Conservation (phyloP, 2,113 vertebrate genomes). For the Trogon surrucura region DNA sequence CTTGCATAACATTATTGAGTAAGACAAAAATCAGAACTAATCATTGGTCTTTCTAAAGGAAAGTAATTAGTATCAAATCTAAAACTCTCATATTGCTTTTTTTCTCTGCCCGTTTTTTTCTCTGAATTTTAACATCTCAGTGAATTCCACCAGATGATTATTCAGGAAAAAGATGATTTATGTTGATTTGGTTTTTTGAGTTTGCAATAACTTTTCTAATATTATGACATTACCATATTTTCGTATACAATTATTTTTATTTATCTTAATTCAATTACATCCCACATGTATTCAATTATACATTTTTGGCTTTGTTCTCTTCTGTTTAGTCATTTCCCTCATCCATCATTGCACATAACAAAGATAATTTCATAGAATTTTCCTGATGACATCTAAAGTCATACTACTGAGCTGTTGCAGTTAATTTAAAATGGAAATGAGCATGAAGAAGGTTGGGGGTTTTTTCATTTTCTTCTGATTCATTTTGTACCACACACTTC, state of each 20-base stretch:
- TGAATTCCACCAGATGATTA: background rate
- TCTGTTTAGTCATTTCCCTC: background rate
- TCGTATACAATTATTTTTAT: background rate
- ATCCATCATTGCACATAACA: background rate
- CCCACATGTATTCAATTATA: background rate
- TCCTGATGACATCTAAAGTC: background rate
- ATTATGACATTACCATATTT: background rate
- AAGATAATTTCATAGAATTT: background rate
- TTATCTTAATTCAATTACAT: background rate
- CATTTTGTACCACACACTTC: background rate
- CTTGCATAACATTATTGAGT: background rate
- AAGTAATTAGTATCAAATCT: background rate
- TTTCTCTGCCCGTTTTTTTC: background rate
- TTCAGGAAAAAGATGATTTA: background rate
- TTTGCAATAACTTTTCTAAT: background rate
- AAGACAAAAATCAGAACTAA: background rate
- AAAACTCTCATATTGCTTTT: background rate
- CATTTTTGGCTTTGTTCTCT: background rate
- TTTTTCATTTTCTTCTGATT: background rate
- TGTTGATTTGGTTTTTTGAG: background rate
- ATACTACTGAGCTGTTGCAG: background rate
- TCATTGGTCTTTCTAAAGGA: rapidly evolving
- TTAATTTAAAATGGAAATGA: background rate
- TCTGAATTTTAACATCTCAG: background rate
- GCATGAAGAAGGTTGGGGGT: background rate